phyloP scores from a whole-genome alignment of 2,888 invertebrate genomes.

The Diploptera punctata region DNA sequence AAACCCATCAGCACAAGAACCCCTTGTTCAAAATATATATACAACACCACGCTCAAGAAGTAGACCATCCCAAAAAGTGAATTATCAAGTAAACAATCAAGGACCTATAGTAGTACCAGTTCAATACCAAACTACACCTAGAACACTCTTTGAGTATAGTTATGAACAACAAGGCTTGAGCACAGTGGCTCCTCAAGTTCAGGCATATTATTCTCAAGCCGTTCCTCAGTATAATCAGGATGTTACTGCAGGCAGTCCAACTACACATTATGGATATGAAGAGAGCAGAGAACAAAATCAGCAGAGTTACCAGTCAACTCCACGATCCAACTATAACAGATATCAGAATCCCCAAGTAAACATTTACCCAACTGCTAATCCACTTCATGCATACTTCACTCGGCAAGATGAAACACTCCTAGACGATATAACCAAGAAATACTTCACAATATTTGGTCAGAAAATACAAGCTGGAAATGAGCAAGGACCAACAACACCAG shows the following conservation, averaged over 20 bases:
- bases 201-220: neutral
- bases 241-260: constrained; percentile 13
- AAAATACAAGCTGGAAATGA: constrained; percentile 60
- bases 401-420: constrained; percentile 70
- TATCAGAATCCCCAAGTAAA: neutral
- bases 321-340: neutral
- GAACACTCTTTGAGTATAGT: constrained; percentile 70
- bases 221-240: neutral
- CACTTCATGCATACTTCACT: constrained; percentile 68
- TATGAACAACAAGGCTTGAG: constrained; percentile 63
- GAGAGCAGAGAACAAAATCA: neutral
- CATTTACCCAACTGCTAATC: constrained; percentile 49
- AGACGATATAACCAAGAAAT: constrained; percentile 76
- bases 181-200: neutral
- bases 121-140: constrained; percentile 20
- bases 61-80: neutral
- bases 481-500: constrained; percentile 44
- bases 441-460: constrained; percentile 76
- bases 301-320: neutral
- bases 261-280: constrained; percentile 11
- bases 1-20: neutral
- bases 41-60: neutral
- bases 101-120: neutral
- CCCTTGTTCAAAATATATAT: neutral
- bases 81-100: neutral